phyloP scores from a whole-genome alignment of 2,888 invertebrate species.

The Apamea crenata region DNA sequence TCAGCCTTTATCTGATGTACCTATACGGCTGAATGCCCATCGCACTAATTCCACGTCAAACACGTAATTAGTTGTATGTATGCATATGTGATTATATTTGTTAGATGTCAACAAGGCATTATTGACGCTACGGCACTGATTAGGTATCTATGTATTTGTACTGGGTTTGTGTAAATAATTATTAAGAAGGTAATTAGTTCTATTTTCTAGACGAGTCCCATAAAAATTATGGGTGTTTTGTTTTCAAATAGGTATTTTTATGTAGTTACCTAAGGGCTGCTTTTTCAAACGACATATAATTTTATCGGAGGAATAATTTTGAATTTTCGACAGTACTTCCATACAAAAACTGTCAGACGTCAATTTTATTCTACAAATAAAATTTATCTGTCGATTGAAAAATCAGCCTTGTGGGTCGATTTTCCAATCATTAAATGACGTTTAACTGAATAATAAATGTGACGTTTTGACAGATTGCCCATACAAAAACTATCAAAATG shows the following conservation, averaged over 20 bases:
- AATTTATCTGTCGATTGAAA: too few relatives aligned
- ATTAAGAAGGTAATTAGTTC: neutral
- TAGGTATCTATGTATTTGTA: neutral
- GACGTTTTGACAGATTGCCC: too few relatives aligned
- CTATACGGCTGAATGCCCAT: slow-evolving; percentile 30
- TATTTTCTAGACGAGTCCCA: neutral
- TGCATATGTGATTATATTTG: slow-evolving; percentile 18
- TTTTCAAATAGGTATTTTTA: neutral
- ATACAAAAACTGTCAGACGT: too few relatives aligned
- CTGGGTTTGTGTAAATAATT: neutral
- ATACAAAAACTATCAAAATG: too few relatives aligned
- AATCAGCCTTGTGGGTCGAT: too few relatives aligned
- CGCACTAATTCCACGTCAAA: slow-evolving; percentile 47
- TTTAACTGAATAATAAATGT: too few relatives aligned
- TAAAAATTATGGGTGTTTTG: neutral
- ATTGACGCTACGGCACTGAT: slow-evolving; percentile 24
- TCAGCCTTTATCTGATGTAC: slow-evolving; percentile 29
- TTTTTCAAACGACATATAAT: too few relatives aligned
- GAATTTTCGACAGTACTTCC: too few relatives aligned
- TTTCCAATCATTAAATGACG: too few relatives aligned
- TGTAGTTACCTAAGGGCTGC: too few relatives aligned
- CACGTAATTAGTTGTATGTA: slow-evolving; percentile 39
- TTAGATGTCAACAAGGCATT: slow-evolving; percentile 15
- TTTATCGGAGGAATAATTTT: too few relatives aligned
- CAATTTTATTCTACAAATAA: too few relatives aligned